Conservation (phyloP, 2,888 invertebrate genomes). For the Uropetala carovei region DNA sequence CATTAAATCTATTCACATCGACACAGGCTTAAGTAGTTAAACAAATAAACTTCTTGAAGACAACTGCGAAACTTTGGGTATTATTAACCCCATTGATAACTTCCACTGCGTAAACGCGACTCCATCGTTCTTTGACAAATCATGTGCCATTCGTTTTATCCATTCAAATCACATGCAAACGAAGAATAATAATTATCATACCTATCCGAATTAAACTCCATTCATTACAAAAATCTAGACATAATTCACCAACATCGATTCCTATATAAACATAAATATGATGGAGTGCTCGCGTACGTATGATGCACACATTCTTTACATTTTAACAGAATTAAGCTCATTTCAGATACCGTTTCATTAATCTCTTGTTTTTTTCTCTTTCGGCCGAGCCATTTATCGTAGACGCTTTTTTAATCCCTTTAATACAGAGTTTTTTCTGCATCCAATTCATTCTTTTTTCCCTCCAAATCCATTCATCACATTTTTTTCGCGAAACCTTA, state of each 20-base stretch:
- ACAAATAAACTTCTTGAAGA: too few species aligned
- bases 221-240: too few species aligned
- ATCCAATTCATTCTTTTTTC: not conserved
- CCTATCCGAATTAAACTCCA: too few species aligned
- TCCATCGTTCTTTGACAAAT: too few species aligned
- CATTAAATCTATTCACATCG: too few species aligned
- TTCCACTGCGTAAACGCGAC: too few species aligned
- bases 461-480: not conserved
- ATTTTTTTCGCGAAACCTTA: not conserved
- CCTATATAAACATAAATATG: not conserved
- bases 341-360: not conserved
- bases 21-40: too few species aligned
- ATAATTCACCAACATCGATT: not conserved
- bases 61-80: too few species aligned
- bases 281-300: not conserved
- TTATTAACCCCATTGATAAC: too few species aligned
- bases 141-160: too few species aligned
- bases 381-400: not conserved
- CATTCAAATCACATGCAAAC: too few species aligned
- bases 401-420: constrained; percentile 5
- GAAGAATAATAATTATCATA: too few species aligned
- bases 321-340: not conserved
- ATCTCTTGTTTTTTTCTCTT: not conserved
- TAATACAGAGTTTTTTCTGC: not conserved
- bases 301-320: not conserved